phyloP scores from a whole-genome alignment of 2,113 vertebrate genomes.

The Enhydra lutris region DNA sequence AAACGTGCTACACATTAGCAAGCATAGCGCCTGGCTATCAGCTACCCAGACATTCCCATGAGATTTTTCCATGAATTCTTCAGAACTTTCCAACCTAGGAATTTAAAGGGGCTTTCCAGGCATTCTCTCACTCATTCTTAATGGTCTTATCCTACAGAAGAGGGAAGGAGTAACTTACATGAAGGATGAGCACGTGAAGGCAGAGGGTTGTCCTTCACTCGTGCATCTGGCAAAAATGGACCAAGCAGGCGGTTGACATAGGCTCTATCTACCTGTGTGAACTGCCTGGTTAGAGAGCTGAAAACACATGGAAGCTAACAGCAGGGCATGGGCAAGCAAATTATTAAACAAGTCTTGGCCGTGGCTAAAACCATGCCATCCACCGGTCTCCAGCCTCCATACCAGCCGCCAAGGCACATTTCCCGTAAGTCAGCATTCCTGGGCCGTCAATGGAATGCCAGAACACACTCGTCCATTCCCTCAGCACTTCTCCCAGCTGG shows the following conservation, averaged over 20 bases:
- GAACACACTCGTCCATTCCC: neutral
- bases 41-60: neutral
- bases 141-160: neutral
- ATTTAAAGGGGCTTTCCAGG: neutral
- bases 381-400: neutral
- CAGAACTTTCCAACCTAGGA: neutral
- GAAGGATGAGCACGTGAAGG: neutral
- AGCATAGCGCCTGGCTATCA: neutral
- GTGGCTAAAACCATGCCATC: neutral
- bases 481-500: neutral
- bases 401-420: neutral
- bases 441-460: neutral
- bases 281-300: neutral
- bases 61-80: constrained; percentile 2
- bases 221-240: neutral
- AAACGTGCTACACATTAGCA: neutral
- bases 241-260: neutral
- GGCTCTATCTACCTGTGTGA: neutral
- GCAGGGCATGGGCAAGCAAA: neutral
- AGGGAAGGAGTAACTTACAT: neutral
- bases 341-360: neutral
- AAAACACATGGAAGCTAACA: neutral
- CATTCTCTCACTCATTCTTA: neutral
- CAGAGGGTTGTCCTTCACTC: neutral
- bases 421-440: neutral